phyloP scores from a whole-genome alignment of 2,113 vertebrate genomes.

The Sapayoa aenigma region DNA sequence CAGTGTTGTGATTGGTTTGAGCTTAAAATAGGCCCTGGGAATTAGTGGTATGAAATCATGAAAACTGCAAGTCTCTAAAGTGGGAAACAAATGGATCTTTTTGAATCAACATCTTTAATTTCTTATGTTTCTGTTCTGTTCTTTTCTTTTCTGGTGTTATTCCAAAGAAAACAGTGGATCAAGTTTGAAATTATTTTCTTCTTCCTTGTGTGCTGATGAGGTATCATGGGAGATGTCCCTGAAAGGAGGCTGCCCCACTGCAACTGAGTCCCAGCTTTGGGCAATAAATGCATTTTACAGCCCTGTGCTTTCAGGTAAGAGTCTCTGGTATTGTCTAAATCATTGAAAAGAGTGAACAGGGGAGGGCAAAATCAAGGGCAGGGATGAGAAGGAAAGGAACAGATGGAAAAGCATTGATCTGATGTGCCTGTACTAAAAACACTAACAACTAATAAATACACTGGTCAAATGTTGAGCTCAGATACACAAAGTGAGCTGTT shows the following conservation, averaged over 20 bases:
- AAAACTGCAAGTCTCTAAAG: slow-evolving; percentile 11
- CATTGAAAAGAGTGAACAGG: neutral
- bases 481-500: neutral
- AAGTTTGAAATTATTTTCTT: neutral
- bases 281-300: neutral
- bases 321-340: neutral
- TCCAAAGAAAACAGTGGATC: slow-evolving; percentile 4
- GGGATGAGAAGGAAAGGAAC: neutral
- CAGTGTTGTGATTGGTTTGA: slow-evolving; percentile 36
- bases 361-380: neutral
- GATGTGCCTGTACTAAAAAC: neutral
- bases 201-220: neutral
- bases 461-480: neutral
- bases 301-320: neutral
- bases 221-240: neutral
- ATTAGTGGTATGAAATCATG: slow-evolving; percentile 35
- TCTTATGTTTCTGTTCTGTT: slow-evolving; percentile 23
- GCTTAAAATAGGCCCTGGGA: slow-evolving; percentile 60
- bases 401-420: neutral
- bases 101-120: slow-evolving; percentile 44
- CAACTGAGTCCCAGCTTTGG: neutral
- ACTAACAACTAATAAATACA: neutral
- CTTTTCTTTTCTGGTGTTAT: neutral
- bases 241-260: neutral
- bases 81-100: slow-evolving; percentile 12